A percentile compares a stretch with the other conserved stretches of the same genome.
Conservation (phyloP, 1,140 invertebrate genomes). For the Piezodorus guildinii region DNA sequence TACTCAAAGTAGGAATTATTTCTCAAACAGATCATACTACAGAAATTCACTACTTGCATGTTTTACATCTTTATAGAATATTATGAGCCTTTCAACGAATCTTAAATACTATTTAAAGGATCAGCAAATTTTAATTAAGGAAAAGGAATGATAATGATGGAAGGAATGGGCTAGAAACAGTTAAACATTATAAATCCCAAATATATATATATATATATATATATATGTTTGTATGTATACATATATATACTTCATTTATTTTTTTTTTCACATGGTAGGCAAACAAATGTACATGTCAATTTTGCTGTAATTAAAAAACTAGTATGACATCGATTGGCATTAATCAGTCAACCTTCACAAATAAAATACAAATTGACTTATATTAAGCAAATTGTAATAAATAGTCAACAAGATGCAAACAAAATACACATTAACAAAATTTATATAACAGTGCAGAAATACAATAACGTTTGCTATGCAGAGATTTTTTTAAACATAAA, state of each 20-base stretch:
- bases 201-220: slow-evolving; percentile 19
- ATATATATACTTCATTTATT: slow-evolving; percentile 19
- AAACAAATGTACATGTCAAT: slow-evolving; percentile 21
- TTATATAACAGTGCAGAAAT: slow-evolving; percentile 23
- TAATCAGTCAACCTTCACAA: slow-evolving; percentile 15
- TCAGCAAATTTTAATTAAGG: background rate
- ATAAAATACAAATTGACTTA: slow-evolving; percentile 20
- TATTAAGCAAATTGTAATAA: slow-evolving; percentile 21
- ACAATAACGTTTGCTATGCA: slow-evolving; percentile 14
- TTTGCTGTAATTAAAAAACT: slow-evolving; percentile 15
- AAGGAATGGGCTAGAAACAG: slow-evolving; percentile 1
- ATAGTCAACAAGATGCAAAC: slow-evolving; percentile 20
- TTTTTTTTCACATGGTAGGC: slow-evolving; percentile 18
- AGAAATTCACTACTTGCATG: too few relatives aligned
- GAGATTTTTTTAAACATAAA: slow-evolving; percentile 10
- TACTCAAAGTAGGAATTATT: too few relatives aligned
- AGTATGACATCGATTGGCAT: slow-evolving; percentile 9
- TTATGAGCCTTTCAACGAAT: too few relatives aligned
- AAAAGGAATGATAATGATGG: background rate
- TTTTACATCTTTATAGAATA: too few relatives aligned
- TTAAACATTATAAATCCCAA: background rate
- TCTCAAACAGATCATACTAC: too few relatives aligned
- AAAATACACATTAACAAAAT: slow-evolving; percentile 20
- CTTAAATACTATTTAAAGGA: background rate
- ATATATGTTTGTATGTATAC: slow-evolving; percentile 15